Base-by-base conservation (phyloP, 2,113 vertebrate genomes). In the Macquaria ambigua region DNA sequence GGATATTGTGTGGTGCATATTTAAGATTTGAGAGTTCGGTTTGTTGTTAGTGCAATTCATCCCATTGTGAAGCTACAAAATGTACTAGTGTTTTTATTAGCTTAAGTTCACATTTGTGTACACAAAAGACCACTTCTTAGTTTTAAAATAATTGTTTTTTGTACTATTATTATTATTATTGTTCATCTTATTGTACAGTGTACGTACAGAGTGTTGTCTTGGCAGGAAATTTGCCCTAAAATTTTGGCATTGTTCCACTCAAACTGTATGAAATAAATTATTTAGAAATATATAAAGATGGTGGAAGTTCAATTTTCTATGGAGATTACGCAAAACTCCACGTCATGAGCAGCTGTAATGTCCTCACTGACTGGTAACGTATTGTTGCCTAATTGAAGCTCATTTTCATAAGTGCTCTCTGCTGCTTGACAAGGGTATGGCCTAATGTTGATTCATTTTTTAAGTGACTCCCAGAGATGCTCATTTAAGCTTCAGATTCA, bases 241-340 rank as follows among this genome's bases (percentile, higher is more conserved):
- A 64, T 59, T 56, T 34, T 77, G 37, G 77, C 72, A 69, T 53
- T 90, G 81, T 81, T 86, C 85, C 82, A 81, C 43, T 77, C 11
- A 81, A 78, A 80, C 31, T 53, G 71, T 90, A 69, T 86, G 18
- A 90, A 91, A 93, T 94, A 89, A 93, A 95, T 80, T 73, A 88
- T 90, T 88, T 79, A 62, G 59, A 87, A 79, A 63, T 15, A 78
- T 56, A 75, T 3, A 3, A 8, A 83, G 0, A 31, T 46, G 25
- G 53, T 39, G 8, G 18, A 69, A 21, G 23, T 70, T 71, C 0
- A 10, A 5, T 8, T 14, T 46, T 74, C 6, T 58, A 28, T 6
- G 2, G 15, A 31, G 16, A 23, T 18, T 18, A 59, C 2, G 1
- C 58, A 8, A 21, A 78, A 53, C 11, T 28, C 41, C 10, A 12